These are phyloP conservation scores for Tromatobia lineatoria DNA, from an alignment of 2,888 invertebrate genomes.

Conservation along the genomic window DNA sequence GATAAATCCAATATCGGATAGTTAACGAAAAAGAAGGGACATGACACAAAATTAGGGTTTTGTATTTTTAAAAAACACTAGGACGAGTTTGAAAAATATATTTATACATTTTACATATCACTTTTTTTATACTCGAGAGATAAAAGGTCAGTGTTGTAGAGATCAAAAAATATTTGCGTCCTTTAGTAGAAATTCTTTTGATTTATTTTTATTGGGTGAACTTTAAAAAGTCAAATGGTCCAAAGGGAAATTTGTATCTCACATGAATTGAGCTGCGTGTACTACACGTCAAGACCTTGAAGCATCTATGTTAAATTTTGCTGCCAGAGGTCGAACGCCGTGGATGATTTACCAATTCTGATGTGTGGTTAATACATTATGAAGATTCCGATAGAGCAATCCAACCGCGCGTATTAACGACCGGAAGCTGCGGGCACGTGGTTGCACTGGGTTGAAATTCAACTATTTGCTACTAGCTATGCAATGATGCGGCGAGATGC, in stretches of 20 bases:
- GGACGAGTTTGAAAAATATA: too few species aligned
- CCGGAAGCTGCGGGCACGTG: conserved; percentile 46
- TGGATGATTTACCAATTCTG: conserved; percentile 20
- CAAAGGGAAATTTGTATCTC: not conserved
- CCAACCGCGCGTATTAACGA: conserved; percentile 53
- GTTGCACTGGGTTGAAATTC: conserved; percentile 56
- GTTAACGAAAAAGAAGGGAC: too few species aligned
- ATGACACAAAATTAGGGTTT: too few species aligned
- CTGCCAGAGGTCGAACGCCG: not conserved
- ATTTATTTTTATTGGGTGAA: not conserved
- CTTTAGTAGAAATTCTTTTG: too few species aligned
- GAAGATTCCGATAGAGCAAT: conserved; percentile 59
- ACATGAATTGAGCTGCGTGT: not conserved
- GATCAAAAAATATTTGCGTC: too few species aligned
- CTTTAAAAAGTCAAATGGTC: not conserved
- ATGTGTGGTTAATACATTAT: conserved; percentile 54
- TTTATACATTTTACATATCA: too few species aligned
- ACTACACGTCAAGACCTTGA: not conserved
- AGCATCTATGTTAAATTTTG: not conserved
- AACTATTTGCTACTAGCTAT: conserved; percentile 50
- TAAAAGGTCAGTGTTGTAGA: too few species aligned
- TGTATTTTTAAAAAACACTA: too few species aligned
- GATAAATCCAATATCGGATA: too few species aligned
- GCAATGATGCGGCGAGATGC: conserved; percentile 33
- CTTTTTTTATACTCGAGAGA: too few species aligned